phyloP scores from a whole-genome alignment of 2,888 invertebrate genomes.

The Clivina fossor region DNA sequence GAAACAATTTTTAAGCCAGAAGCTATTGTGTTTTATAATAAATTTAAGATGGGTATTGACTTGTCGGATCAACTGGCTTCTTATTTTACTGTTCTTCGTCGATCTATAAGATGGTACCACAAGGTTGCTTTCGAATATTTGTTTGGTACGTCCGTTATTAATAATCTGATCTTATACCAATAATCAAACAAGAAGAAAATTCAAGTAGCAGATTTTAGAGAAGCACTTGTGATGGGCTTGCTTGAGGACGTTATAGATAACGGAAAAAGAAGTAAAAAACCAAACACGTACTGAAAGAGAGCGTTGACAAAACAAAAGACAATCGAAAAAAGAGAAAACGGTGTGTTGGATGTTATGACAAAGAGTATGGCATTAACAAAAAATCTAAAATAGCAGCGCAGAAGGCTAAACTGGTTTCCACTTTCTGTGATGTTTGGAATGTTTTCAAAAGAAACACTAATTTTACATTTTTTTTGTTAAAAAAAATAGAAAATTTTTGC shows the following conservation, averaged over 20 bases:
- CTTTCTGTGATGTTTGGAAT: slow-evolving; percentile 14
- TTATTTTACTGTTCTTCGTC: slow-evolving; percentile 13
- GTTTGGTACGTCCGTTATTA: slow-evolving; percentile 33
- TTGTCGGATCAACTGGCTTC: slow-evolving; percentile 12
- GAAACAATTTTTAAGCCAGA: slow-evolving; percentile 22
- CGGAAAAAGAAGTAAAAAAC: slow-evolving; percentile 7
- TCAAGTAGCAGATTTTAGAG: slow-evolving; percentile 19
- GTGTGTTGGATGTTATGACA: slow-evolving; percentile 15
- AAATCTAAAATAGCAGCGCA: slow-evolving; percentile 14
- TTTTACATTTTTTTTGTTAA: slow-evolving; percentile 2
- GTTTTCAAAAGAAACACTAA: slow-evolving; percentile 13
- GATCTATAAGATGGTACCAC: slow-evolving; percentile 34
- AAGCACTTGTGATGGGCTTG: slow-evolving; percentile 17
- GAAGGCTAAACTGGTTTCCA: slow-evolving; percentile 16
- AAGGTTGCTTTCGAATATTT: slow-evolving; percentile 32
- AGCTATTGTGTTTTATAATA: slow-evolving; percentile 21
- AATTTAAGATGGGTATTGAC: slow-evolving; percentile 17
- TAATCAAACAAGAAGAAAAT: slow-evolving; percentile 8
- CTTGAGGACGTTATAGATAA: slow-evolving; percentile 13
- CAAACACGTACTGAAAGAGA: slow-evolving; percentile 16
- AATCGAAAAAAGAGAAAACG: slow-evolving; percentile 19
- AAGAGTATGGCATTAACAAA: slow-evolving; percentile 7
- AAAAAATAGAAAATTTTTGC: no score
- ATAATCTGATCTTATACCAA: slow-evolving; percentile 14
- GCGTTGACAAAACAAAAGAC: slow-evolving; percentile 11